These are phyloP conservation scores for Onthophagus sagittarius DNA, from an alignment of 2,888 invertebrate genomes.

Conservation along the genomic window DNA sequence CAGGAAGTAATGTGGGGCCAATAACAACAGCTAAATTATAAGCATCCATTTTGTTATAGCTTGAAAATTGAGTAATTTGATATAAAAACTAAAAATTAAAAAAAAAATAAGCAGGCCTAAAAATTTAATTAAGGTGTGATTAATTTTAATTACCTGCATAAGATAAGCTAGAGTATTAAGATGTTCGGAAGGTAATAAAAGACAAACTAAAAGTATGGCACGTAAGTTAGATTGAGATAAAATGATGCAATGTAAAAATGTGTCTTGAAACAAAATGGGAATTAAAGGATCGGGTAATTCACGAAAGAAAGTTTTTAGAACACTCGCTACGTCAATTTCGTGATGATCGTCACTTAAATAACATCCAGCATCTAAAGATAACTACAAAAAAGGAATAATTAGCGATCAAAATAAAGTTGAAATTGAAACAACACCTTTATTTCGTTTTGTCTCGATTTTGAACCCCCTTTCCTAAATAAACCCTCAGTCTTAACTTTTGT, in stretches of 20 bases:
- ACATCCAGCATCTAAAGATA: slow-evolving; percentile 67
- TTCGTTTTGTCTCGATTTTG: slow-evolving; percentile 76
- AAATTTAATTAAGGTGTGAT: background rate
- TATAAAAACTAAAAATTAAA: slow-evolving; percentile 58
- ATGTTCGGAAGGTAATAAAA: slow-evolving; percentile 72
- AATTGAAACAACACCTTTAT: slow-evolving; percentile 57
- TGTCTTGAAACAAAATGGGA: slow-evolving; percentile 68
- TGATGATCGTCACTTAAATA: slow-evolving; percentile 67
- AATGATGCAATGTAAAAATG: slow-evolving; percentile 66
- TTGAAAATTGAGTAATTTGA: slow-evolving; percentile 64
- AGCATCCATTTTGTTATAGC: slow-evolving; percentile 77
- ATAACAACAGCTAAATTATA: slow-evolving; percentile 82
- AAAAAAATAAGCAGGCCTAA: slow-evolving; percentile 11
- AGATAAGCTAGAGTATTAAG: slow-evolving; percentile 77
- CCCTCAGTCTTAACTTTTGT: slow-evolving; percentile 74
- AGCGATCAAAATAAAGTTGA: background rate
- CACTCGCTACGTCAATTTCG: slow-evolving; percentile 80
- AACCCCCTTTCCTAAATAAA: slow-evolving; percentile 85
- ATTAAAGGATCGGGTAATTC: slow-evolving; percentile 83
- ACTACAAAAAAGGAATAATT: slow-evolving; percentile 50
- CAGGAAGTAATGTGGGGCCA: slow-evolving; percentile 82
- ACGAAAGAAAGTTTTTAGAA: slow-evolving; percentile 80
- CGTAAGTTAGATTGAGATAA: slow-evolving; percentile 57
- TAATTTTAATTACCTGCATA: slow-evolving; percentile 59
- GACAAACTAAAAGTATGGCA: slow-evolving; percentile 62